These are phyloP conservation scores for Aphrocallistes beatrix DNA, from an alignment of 37 sponge, comb jelly and placozoan genomes.

Conservation along the genomic window DNA sequence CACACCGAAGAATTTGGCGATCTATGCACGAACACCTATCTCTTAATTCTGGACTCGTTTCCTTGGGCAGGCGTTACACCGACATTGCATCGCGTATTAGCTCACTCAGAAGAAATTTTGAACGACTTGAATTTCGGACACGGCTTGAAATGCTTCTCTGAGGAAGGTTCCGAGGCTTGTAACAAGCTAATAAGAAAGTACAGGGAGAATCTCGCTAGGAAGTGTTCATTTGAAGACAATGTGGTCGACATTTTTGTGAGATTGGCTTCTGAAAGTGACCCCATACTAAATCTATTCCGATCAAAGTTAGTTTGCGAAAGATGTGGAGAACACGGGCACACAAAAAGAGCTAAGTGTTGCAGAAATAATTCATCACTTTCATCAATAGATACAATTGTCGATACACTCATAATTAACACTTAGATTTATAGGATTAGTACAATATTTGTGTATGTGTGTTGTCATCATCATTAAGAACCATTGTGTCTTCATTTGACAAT, in stretches of 20 bases:
- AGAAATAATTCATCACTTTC: too few species aligned
- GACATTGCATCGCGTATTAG: background rate
- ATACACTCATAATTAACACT: too few species aligned
- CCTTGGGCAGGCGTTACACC: background rate
- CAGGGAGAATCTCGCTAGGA: background rate
- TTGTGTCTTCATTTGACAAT: too few species aligned
- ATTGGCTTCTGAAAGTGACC: background rate
- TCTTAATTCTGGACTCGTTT: background rate
- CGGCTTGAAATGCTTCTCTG: background rate
- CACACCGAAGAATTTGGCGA: background rate
- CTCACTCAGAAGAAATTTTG: background rate
- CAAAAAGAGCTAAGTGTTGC: background rate
- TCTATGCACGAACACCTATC: background rate
- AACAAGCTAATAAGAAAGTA: background rate
- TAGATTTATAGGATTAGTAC: too few species aligned
- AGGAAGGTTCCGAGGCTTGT: background rate
- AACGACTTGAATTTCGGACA: background rate
- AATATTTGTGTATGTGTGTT: too few species aligned
- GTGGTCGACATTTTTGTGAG: background rate
- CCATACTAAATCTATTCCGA: background rate
- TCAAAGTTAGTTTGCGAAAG: background rate
- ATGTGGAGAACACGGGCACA: background rate
- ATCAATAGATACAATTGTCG: too few species aligned
- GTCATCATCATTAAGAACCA: too few species aligned
- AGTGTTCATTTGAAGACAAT: background rate